phyloP scores from a whole-genome alignment of 2,888 invertebrate genomes.

The Mesorhabditis spiculigera region DNA sequence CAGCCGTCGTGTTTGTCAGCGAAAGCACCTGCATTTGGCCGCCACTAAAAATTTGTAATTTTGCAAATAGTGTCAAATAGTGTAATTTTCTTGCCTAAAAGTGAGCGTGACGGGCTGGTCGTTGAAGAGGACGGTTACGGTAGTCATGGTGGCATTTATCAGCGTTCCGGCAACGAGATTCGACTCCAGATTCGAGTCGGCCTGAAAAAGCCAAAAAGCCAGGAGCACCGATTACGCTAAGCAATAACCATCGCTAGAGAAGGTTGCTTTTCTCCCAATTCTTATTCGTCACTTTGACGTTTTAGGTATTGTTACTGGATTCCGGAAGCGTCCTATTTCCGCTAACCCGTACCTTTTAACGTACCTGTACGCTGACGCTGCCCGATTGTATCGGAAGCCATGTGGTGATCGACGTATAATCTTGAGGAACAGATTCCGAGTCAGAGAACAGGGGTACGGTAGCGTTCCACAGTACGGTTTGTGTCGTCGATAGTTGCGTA shows the following conservation, averaged over 20 bases:
- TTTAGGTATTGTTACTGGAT: no score
- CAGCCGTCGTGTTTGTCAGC: background rate
- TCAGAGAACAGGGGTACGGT: background rate
- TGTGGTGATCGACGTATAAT: background rate
- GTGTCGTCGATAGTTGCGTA: background rate
- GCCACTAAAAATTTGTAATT: no score
- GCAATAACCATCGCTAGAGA: no score
- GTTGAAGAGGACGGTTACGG: background rate
- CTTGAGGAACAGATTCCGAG: background rate
- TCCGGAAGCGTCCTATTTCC: no score
- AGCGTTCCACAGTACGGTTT: background rate
- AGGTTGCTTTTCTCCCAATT: no score
- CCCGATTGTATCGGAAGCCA: background rate
- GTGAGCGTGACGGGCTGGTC: background rate
- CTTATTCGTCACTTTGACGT: no score
- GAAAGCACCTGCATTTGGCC: background rate
- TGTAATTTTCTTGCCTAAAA: background rate
- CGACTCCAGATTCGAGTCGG: background rate
- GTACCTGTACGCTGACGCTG: conserved; percentile 1
- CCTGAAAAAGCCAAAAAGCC: background rate
- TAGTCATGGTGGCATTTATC: background rate
- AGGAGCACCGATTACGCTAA: no score
- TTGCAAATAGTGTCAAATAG: no score
- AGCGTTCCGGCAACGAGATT: background rate
- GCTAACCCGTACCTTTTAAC: no score